Base-by-base conservation (phyloP, 2,113 vertebrate species). In the Periophthalmus modestus region DNA sequence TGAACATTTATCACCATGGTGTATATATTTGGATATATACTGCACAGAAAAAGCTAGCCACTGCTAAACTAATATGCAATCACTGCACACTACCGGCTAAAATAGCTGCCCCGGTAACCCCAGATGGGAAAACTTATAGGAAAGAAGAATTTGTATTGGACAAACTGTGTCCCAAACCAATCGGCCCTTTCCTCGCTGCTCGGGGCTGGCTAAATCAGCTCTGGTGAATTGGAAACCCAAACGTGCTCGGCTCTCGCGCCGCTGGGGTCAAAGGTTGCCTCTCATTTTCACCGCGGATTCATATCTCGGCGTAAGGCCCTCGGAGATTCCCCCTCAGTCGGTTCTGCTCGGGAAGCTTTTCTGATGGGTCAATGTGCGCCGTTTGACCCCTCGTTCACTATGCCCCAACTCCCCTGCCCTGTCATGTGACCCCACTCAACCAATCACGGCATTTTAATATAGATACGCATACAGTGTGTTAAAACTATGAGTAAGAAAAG, bases 371-470 rank as follows among this genome's bases (percentile, higher is more conserved):
- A 24, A 54, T 82, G 75, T 81, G 33, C 28, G 71, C 52, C 21
- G 50, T 76, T 87, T 87, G 89, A 87, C 89, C 86, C 81, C 58
- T 13, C 78, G 85, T 84, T 87, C 76, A 89, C 83, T 85, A 77
- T 7, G 28, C 57, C 47, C 71, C 34, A 65, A 79, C 82, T 85
- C 75, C 36, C 55, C 61, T 79, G 71, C 46, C 75, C 21, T 16
- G 72, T 47, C 18, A 71, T 11, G 15, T 9, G 59, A 88, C 57
- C 85, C 84, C 72, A 55, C 73, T 84, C 52, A 73, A 83, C 78
- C 47, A 3, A 57, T 69, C 75, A 48, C 79, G 75, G 36, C 61
- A 12, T n/a, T 71, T 63, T 82, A 78, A 85, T 81, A 82, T 39
- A 46, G 47, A 24, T 28, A 67, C 74, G 48, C 3, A 6, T 59